These are phyloP conservation scores for Bos indicus DNA, from an alignment of 2,113 vertebrate genomes.

Conservation along the genomic window DNA sequence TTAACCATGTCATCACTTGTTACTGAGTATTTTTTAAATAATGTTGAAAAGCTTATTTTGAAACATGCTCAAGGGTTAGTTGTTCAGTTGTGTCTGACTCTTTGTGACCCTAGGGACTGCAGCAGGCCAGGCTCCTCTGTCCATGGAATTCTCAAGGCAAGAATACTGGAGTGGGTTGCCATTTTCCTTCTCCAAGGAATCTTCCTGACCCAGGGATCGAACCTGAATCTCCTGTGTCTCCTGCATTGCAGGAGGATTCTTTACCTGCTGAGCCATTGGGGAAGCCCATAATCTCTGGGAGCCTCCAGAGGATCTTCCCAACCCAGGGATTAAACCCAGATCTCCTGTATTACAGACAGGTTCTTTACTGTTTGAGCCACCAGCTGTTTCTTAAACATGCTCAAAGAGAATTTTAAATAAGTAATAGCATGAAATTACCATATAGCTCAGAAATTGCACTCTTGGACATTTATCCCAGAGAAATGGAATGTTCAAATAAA, in stretches of 20 bases:
- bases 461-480: neutral
- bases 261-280: neutral
- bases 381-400: neutral
- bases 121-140: neutral
- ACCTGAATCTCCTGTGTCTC: neutral
- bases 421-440: neutral
- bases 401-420: slow-evolving; percentile 3
- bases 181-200: neutral
- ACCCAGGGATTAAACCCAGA: neutral
- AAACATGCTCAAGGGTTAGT: neutral
- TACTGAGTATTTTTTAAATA: neutral
- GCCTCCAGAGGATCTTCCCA: neutral
- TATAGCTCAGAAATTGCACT: neutral
- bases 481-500: slow-evolving; percentile 8
- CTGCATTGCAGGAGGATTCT: neutral
- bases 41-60: slow-evolving; percentile 8
- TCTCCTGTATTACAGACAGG: neutral
- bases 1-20: neutral
- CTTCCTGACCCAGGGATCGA: neutral
- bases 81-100: neutral
- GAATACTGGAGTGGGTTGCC: neutral
- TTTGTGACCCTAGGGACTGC: neutral
- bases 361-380: neutral
- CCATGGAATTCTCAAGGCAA: neutral
- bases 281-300: neutral